Conservation (phyloP, 2,113 vertebrate species). For the Zootoca vivipara region DNA sequence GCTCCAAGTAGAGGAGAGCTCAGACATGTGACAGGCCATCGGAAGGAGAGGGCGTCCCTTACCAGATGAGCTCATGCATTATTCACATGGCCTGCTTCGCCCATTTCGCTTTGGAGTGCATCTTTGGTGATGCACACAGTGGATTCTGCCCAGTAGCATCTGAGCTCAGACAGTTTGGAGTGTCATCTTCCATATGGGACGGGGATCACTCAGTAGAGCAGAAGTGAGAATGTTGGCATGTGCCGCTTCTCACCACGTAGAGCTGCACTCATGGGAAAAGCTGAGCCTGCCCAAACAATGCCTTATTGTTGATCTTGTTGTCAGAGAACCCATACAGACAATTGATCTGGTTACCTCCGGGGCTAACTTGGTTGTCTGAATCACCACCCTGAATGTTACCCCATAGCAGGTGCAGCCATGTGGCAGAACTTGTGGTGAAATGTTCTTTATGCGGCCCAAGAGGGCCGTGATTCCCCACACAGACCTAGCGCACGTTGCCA, state of each 20-base stretch:
- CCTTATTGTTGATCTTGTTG: neutral
- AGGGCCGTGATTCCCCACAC: neutral
- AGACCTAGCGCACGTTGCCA: too few species aligned
- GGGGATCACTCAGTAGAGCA: neutral
- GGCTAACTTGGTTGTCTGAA: neutral
- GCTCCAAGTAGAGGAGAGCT: conserved; percentile 23
- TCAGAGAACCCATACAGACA: neutral
- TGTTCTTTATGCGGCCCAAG: neutral
- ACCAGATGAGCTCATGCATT: conserved; percentile 3
- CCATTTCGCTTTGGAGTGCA: conserved; percentile 8
- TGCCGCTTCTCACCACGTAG: neutral
- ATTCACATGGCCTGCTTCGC: conserved; percentile 6
- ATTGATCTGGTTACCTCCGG: neutral
- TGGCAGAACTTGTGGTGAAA: neutral
- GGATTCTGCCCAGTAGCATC: neutral
- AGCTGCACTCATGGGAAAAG: neutral
- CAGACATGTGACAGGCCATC: neutral
- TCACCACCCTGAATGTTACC: neutral
- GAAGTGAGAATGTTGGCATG: neutral
- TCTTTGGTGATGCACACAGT: conserved; percentile 43
- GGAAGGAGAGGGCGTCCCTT: conserved; percentile 2
- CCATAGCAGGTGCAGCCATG: too few species aligned
- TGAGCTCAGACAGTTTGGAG: conserved; percentile 50
- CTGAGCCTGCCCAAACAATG: neutral
- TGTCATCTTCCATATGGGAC: conserved; percentile 18